These are phyloP conservation scores for Drosophila nikananu DNA, from an alignment of 1,140 invertebrate species.

Conservation along the genomic window DNA sequence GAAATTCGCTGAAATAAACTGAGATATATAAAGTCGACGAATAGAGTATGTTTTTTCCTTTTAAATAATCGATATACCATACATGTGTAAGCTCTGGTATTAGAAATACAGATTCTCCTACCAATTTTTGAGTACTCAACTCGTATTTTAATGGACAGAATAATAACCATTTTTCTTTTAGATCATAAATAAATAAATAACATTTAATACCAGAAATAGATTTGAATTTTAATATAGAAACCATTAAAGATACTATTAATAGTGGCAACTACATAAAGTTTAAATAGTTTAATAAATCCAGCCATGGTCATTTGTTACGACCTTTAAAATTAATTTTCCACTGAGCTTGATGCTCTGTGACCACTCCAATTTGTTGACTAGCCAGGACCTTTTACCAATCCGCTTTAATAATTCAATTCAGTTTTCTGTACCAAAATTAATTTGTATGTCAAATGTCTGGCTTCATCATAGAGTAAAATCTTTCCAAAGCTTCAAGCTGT, in stretches of 20 bases:
- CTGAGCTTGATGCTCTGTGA: not conserved
- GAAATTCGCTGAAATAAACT: conserved; percentile 2
- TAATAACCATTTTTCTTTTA: not conserved
- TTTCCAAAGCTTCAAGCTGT: conserved; percentile 13
- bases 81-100: not conserved
- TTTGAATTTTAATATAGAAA: too few species aligned
- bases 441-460: not conserved
- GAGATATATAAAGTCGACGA: too few species aligned
- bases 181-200: not conserved
- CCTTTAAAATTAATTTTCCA: not conserved
- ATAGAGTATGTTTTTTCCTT: too few species aligned
- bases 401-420: conserved; percentile 12
- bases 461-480: conserved; percentile 7
- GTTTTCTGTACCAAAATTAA: conserved; percentile 7
- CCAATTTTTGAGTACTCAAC: too few species aligned
- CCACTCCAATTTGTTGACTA: not conserved
- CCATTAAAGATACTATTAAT: not conserved
- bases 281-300: not conserved
- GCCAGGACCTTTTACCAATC: not conserved
- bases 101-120: not conserved
- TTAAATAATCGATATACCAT: too few species aligned
- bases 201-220: too few species aligned
- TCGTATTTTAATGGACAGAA: too few species aligned
- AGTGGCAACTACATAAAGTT: not conserved
- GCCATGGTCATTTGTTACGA: not conserved